Evolutionary conservation across 2,797 vertebrate species (phyloP), one percentile per base, ranked within the genome.

Genomic region (Enteromius argenteus): DNA sequence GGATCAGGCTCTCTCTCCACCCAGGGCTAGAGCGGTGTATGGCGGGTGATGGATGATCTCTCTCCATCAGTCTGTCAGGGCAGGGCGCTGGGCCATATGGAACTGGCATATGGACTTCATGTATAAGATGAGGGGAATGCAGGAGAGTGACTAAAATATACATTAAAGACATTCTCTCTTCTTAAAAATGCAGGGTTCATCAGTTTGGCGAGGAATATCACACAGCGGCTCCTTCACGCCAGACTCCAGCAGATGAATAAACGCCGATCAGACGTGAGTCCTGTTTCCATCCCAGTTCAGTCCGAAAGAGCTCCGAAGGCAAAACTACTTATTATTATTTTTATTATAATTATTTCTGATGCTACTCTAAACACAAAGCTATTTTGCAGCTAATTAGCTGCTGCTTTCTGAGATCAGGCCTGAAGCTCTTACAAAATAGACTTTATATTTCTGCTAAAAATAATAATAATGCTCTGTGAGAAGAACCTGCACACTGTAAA

Each of bases 51-150:
- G 94, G 95, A 96, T 95, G 94, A 92, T 90, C 89, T 89, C 90
- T 91, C 91, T 94, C 91, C 91, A 90, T 87, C 90, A 93, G 92
- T 89, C 93, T 95, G 95, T 95, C 95, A 95, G 94, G 92, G 92
- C 92, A 94, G 93, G 94, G 93, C 95, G 93, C 91, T 89, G 92
- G 94, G 93, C 94, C 95, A 96, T 96, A 96, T 96, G 95, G 95
- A 95, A 92, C 92, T 92, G 93, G 94, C 95, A 96, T 96, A 95
- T 95, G 95, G 95, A 93, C 93, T 94, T 92, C 91, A 91, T 93
- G 94, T 92, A 91, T 92, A 94, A 91, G 94, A 93, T 91, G 93
- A 92, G 88, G 89, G 90, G 89, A 90, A 81, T 92, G 93, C 89
- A 93, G 91, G 92, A 92, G 90, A 92, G 91, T 94, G 95, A 95